Evolutionary conservation across 2,888 invertebrate species (phyloP).

Genomic region (Keiferia lycopersicella): DNA sequence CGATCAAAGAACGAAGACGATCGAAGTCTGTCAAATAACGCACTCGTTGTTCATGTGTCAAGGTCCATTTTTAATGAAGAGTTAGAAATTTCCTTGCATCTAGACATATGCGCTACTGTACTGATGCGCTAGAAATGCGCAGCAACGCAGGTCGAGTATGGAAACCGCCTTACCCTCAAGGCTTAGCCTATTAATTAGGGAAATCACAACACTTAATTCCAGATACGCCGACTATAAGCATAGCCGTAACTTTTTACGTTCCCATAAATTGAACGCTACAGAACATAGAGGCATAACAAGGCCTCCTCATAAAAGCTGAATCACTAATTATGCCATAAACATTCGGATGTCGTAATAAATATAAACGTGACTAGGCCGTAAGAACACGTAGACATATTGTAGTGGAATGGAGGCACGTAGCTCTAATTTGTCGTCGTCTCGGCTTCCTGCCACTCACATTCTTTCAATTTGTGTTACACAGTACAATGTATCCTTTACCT

Average conservation of each 20-base stretch:
- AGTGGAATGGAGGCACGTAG: neutral
- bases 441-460: neutral
- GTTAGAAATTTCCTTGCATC: too few species aligned
- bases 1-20: too few species aligned
- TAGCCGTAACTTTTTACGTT: slow-evolving; percentile 5
- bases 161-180: neutral
- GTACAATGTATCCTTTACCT: neutral
- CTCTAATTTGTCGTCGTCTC: slow-evolving; percentile 7
- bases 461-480: neutral
- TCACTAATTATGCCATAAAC: slow-evolving; percentile 18
- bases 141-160: too few species aligned
- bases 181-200: slow-evolving; percentile 9
- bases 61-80: too few species aligned
- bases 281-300: slow-evolving; percentile 10
- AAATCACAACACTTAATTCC: slow-evolving; percentile 11
- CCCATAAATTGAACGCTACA: slow-evolving; percentile 15
- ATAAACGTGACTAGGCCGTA: slow-evolving; percentile 11
- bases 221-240: neutral
- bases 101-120: too few species aligned
- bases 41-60: too few species aligned
- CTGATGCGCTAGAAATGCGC: too few species aligned
- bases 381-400: slow-evolving; percentile 4
- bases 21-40: too few species aligned
- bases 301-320: slow-evolving; percentile 6
- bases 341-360: slow-evolving; percentile 19